Conservation (phyloP, 2,888 invertebrate species). For the Drosophila birchii region DNA sequence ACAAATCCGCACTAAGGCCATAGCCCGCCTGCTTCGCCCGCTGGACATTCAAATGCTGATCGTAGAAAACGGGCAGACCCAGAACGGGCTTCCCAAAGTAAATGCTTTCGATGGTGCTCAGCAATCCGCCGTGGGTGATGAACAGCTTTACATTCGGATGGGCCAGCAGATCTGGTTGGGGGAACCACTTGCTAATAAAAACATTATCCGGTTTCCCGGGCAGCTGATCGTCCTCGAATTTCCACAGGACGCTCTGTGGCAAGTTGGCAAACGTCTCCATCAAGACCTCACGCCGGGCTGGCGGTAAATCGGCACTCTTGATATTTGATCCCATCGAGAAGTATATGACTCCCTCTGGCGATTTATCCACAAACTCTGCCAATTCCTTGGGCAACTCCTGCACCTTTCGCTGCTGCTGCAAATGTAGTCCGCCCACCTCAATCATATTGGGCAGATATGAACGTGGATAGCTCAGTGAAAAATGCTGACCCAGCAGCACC, state of each 20-base stretch:
- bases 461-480: constrained; percentile 77
- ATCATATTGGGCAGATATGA: constrained; percentile 83
- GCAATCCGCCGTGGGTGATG: constrained; percentile 85
- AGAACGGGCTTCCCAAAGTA: constrained; percentile 85
- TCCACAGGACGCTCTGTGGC: constrained; percentile 83
- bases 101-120: constrained; percentile 85
- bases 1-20: constrained; percentile 81
- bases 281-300: constrained; percentile 58
- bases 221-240: constrained; percentile 82
- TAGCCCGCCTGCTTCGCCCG: constrained; percentile 84
- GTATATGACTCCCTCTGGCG: constrained; percentile 84
- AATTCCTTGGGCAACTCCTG: constrained; percentile 78
- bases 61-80: constrained; percentile 85
- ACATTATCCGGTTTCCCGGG: constrained; percentile 75
- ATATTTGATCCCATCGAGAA: constrained; percentile 85
- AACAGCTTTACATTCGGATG: constrained; percentile 85
- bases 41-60: constrained; percentile 85
- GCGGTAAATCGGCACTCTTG: constrained; percentile 72
- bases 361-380: constrained; percentile 82
- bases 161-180: constrained; percentile 84
- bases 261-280: constrained; percentile 64
- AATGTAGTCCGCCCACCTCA: constrained; percentile 83
- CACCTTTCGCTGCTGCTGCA: constrained; percentile 69
- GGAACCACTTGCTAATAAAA: constrained; percentile 83
- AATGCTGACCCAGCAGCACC: constrained; percentile 82